These are phyloP conservation scores for Acrocephalus arundinaceus DNA, from an alignment of 2,113 vertebrate genomes.

Conservation along the genomic window DNA sequence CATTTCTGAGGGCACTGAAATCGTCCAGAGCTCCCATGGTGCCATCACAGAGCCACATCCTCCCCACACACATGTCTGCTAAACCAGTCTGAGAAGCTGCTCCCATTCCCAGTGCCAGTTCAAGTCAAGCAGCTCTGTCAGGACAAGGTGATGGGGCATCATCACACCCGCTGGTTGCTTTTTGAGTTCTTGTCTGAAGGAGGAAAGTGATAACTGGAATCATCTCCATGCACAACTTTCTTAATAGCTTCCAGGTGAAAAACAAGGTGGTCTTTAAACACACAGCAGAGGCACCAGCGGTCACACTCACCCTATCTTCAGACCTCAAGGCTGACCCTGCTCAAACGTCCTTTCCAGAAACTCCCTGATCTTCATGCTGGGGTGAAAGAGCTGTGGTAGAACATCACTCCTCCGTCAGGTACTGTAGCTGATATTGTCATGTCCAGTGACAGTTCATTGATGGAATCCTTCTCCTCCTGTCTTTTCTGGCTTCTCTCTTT, in stretches of 20 bases:
- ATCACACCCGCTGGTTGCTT: rapidly evolving
- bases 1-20: background rate
- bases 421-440: rapidly evolving
- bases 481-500: background rate
- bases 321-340: background rate
- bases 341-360: background rate
- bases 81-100: background rate
- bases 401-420: background rate
- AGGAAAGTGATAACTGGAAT: background rate
- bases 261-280: background rate
- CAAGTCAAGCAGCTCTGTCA: background rate
- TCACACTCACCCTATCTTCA: background rate
- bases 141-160: background rate
- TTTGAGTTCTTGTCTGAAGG: background rate
- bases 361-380: rapidly evolving
- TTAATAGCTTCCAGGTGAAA: background rate
- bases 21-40: rapidly evolving
- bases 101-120: background rate
- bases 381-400: background rate
- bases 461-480: background rate
- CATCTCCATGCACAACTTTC: background rate
- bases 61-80: rapidly evolving
- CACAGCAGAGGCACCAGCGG: background rate
- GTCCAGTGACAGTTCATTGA: background rate
- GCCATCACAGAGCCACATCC: background rate